Percentiles rank a stretch among this genome's conserved stretches.
These are phyloP conservation scores for Melinopterus prodromus DNA, from an alignment of 2,888 invertebrate species.

Conservation along the genomic window DNA sequence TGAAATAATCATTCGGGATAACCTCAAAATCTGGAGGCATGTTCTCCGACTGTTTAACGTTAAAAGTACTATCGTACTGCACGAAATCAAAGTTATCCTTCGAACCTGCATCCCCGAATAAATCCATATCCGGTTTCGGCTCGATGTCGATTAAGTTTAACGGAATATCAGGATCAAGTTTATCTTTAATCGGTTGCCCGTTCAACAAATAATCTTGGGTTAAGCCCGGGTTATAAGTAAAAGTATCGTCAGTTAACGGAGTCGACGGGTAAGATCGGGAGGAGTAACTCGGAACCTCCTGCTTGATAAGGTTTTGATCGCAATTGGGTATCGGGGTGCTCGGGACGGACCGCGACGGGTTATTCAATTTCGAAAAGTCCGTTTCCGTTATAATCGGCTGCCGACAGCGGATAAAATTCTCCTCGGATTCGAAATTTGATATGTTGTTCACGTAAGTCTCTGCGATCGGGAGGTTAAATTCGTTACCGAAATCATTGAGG, in stretches of 20 bases:
- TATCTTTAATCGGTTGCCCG: conserved; percentile 56
- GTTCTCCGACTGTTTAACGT: conserved; percentile 10
- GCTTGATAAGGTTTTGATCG: conserved; percentile 58
- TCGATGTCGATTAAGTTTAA: conserved; percentile 30
- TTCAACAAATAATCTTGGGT: conserved; percentile 59
- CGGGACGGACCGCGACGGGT: conserved; percentile 73
- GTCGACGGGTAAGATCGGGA: conserved; percentile 79
- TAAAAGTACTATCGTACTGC: background rate
- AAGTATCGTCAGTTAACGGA: conserved; percentile 63
- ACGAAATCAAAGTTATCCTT: conserved; percentile 8
- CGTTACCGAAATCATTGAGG: background rate
- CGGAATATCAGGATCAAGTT: conserved; percentile 31
- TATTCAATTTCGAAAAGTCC: conserved; percentile 47
- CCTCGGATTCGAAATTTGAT: conserved; percentile 42
- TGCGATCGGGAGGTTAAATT: background rate
- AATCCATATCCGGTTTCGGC: background rate
- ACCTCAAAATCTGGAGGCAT: conserved; percentile 19
- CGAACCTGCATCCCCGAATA: background rate
- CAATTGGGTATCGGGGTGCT: conserved; percentile 71
- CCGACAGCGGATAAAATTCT: background rate
- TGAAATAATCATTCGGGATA: conserved; percentile 44
- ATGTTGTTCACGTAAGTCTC: conserved; percentile 30
- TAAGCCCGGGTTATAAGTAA: conserved; percentile 51
- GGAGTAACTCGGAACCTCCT: conserved; percentile 49
- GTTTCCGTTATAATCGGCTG: conserved; percentile 35